Evolutionary conservation across 2,797 vertebrate species (phyloP).

Genomic region (Cyprinodon diabolis): DNA sequence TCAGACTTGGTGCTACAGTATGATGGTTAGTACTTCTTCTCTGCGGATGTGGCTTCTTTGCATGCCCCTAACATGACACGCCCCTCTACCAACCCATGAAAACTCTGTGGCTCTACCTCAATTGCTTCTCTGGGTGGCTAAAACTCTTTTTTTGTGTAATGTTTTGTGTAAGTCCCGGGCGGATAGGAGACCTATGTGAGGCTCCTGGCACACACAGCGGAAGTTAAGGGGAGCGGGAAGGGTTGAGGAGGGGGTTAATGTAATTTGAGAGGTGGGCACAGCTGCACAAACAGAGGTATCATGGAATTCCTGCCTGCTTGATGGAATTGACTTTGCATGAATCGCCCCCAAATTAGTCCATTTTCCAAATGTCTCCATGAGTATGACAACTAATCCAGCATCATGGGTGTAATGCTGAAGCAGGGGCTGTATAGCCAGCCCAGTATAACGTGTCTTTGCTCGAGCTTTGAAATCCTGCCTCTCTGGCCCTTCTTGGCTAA

Average conservation of each 20-base stretch:
- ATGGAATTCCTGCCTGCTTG: slow-evolving; percentile 90
- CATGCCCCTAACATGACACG: slow-evolving; percentile 83
- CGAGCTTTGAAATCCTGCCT: slow-evolving; percentile 64
- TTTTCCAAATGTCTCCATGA: slow-evolving; percentile 94
- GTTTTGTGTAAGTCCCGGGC: slow-evolving; percentile 29
- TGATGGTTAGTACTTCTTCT: slow-evolving; percentile 89
- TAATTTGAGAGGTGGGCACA: slow-evolving; percentile 95
- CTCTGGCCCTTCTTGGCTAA: slow-evolving; percentile 70
- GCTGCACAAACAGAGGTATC: slow-evolving; percentile 95
- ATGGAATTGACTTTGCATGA: slow-evolving; percentile 92
- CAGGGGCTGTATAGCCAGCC: slow-evolving; percentile 45
- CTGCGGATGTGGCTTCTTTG: slow-evolving; percentile 84
- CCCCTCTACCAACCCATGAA: slow-evolving; percentile 71
- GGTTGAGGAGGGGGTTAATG: slow-evolving; percentile 83
- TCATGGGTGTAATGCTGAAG: slow-evolving; percentile 45
- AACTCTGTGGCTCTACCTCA: slow-evolving; percentile 57
- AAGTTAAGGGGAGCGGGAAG: slow-evolving; percentile 68
- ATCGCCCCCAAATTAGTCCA: slow-evolving; percentile 80
- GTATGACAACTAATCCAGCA: slow-evolving; percentile 81
- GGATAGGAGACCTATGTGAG: slow-evolving; percentile 51
- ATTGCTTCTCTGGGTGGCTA: slow-evolving; percentile 65
- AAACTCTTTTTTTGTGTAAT: slow-evolving; percentile 52
- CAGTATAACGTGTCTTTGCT: slow-evolving; percentile 54
- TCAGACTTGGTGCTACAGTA: slow-evolving; percentile 90
- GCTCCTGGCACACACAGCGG: slow-evolving; percentile 66